These are phyloP conservation scores for Myopa tessellatipennis DNA, from an alignment of 2,888 invertebrate genomes.

Conservation along the genomic window DNA sequence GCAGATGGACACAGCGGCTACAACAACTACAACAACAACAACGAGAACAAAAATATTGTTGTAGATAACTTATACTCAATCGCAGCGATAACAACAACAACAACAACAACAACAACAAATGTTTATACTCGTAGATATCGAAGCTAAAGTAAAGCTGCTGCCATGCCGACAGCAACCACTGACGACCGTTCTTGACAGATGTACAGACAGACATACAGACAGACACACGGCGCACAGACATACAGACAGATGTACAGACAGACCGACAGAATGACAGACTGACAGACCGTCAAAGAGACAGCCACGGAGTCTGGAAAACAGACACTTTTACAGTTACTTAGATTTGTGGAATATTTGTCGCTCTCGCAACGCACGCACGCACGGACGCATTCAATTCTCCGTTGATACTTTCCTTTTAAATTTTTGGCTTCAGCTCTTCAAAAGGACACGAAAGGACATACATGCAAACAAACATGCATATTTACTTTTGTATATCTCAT, in stretches of 20 bases:
- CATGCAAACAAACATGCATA: too few relatives aligned
- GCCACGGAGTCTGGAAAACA: conserved; percentile 32
- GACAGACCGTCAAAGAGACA: background rate
- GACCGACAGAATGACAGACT: too few relatives aligned
- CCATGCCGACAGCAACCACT: conserved; percentile 21
- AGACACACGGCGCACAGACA: too few relatives aligned
- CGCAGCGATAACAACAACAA: conserved; percentile 50
- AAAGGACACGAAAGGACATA: background rate
- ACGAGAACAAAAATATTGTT: background rate
- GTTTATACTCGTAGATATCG: background rate
- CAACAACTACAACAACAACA: conserved; percentile 47
- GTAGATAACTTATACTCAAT: background rate
- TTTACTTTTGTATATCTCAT: too few relatives aligned
- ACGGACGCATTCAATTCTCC: conserved; percentile 49
- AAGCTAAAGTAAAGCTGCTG: conserved; percentile 15
- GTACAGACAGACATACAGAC: background rate
- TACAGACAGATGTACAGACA: background rate
- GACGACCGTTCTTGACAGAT: background rate
- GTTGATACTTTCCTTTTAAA: too few relatives aligned
- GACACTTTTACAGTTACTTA: conserved; percentile 30
- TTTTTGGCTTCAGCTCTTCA: background rate
- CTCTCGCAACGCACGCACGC: conserved; percentile 31
- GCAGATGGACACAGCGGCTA: conserved; percentile 44
- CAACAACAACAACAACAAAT: conserved; percentile 46
- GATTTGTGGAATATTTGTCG: conserved; percentile 13